Evolutionary conservation across 2,888 invertebrate genomes (phyloP).

Genomic region (Drosophila trichaetosa): DNA sequence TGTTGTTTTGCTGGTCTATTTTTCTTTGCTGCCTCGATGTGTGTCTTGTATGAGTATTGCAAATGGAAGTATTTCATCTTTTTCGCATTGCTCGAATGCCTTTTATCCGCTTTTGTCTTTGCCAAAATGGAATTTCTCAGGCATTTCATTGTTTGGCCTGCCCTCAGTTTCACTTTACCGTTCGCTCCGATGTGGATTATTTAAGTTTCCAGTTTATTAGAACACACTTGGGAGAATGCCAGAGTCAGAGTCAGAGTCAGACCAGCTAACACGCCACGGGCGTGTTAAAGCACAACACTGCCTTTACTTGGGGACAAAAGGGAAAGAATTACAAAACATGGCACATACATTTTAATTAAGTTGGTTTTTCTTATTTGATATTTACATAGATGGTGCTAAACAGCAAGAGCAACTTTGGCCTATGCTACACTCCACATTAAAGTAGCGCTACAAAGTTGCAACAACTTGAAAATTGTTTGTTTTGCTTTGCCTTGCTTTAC

Average conservation of each 20-base stretch:
- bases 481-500: slow-evolving; percentile 26
- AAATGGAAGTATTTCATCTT: slow-evolving; percentile 62
- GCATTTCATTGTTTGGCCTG: slow-evolving; percentile 62
- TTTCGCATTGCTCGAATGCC: slow-evolving; percentile 62
- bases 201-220: slow-evolving; percentile 67
- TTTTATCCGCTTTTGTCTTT: slow-evolving; percentile 55
- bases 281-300: slow-evolving; percentile 36
- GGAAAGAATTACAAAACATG: slow-evolving; percentile 38
- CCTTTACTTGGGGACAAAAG: slow-evolving; percentile 29
- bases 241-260: slow-evolving; percentile 2
- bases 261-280: slow-evolving; percentile 12
- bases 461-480: slow-evolving; percentile 55
- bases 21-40: neutral
- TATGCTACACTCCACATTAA: slow-evolving; percentile 23
- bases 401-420: slow-evolving; percentile 39
- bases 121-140: slow-evolving; percentile 57
- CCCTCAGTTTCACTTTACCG: slow-evolving; percentile 12
- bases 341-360: slow-evolving; percentile 76
- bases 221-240: slow-evolving; percentile 43
- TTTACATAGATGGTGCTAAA: slow-evolving; percentile 65
- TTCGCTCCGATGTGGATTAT: slow-evolving; percentile 48
- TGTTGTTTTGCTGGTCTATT: neutral
- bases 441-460: slow-evolving; percentile 42
- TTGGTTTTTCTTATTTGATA: slow-evolving; percentile 66
- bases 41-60: slow-evolving; percentile 29